Percentiles rank a stretch among this genome's conserved stretches.
These are phyloP conservation scores for Pherbina coryleti DNA, from an alignment of 2,888 invertebrate species.

Conservation along the genomic window DNA sequence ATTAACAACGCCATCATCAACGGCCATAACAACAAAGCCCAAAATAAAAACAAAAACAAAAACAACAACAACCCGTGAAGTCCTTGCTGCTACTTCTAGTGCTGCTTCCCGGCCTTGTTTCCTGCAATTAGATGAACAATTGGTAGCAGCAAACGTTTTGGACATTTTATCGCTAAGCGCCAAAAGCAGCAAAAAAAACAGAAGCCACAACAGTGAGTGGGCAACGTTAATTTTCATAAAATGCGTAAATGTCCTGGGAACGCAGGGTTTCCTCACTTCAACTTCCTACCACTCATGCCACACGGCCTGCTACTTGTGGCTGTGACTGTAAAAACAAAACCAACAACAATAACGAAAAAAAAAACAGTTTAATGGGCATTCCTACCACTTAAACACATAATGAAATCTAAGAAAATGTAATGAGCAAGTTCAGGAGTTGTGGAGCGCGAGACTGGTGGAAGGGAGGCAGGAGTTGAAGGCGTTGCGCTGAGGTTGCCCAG, in stretches of 20 bases:
- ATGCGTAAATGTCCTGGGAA: constrained; percentile 23
- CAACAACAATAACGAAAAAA: constrained; percentile 17
- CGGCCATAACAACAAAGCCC: background rate
- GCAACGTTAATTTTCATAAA: background rate
- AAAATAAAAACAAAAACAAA: background rate
- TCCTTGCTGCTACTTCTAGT: background rate
- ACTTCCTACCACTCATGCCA: background rate
- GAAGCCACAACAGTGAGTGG: constrained; percentile 4
- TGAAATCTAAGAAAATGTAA: constrained; percentile 35
- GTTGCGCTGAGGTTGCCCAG: no score
- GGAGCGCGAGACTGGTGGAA: background rate
- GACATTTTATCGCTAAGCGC: constrained; percentile 1
- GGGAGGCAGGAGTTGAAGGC: no score
- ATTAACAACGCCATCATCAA: constrained; percentile 58
- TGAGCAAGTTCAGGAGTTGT: background rate
- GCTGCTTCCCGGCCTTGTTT: constrained; percentile 6
- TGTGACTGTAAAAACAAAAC: background rate
- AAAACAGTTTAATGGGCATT: constrained; percentile 58
- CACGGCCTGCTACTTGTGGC: constrained; percentile 1
- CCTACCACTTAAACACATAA: constrained; percentile 62
- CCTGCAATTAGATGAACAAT: constrained; percentile 31
- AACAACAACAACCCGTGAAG: background rate
- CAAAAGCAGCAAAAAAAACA: constrained; percentile 7
- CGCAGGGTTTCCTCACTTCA: background rate
- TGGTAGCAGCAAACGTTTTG: background rate